phyloP scores from a whole-genome alignment of 2,797 vertebrate genomes.

The Alca torda region DNA sequence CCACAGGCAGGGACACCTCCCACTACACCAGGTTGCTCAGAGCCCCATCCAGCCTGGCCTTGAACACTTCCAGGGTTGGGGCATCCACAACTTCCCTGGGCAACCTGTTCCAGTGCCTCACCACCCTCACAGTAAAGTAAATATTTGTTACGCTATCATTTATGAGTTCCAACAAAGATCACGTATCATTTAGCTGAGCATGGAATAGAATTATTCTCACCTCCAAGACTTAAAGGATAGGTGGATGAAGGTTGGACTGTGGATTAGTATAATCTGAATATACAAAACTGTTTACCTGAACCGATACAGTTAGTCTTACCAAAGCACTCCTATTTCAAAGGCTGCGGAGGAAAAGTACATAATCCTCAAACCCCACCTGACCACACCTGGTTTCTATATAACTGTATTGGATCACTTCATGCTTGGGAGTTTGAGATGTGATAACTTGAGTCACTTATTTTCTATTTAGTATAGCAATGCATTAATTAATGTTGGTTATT shows the following conservation, averaged over 20 bases:
- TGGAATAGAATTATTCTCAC: background rate
- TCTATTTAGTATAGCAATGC: background rate
- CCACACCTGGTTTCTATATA: background rate
- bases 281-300: background rate
- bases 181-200: background rate
- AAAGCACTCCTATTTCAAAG: background rate
- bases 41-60: too few species aligned
- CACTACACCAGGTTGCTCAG: too few species aligned
- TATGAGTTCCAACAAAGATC: background rate
- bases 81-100: too few species aligned
- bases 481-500: background rate
- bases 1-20: too few species aligned
- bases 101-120: too few species aligned
- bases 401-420: background rate
- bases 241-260: background rate
- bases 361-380: background rate
- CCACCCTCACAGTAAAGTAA: too few species aligned
- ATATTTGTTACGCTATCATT: background rate
- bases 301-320: background rate
- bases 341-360: background rate
- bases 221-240: background rate
- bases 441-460: background rate
- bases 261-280: background rate
- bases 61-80: too few species aligned
- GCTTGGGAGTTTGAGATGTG: background rate